Evolutionary conservation across 2,797 vertebrate species (phyloP), one percentile per base, ranked within the genome.

Genomic region (Pagetopsis macropterus): DNA sequence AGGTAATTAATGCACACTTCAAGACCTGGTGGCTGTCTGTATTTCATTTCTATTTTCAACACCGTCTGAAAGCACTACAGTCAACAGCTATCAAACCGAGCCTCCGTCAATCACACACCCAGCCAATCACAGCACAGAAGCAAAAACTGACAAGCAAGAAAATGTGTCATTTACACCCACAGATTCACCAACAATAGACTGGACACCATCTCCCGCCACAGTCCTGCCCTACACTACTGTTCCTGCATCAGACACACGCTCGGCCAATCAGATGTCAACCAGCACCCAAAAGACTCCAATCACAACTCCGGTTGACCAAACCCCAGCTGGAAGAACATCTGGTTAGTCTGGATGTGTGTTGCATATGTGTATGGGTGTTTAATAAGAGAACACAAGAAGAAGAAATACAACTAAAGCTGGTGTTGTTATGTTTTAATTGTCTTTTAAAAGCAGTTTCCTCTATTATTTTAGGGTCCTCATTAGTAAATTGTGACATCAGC

Each of bases 401-500:
- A 17, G 9, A 75, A 70, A 43, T 12, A 52, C 19, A 17, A 2
- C 3, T 23, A 15, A 48, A 51, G 5, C 1, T 5, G 31, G n/a
- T 15, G 5, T 27, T 27, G 27, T 37, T 37, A 37, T 37, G 33
- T 37, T 37, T 37, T 37, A 6, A 37, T 37, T 9, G 6, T 9
- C 4, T 62, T 54, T 37, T 37, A 41, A 73, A 41, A 2, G 0
- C 1, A 2, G 4, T 58, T 65, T 59, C 16, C 6, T 37, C 5
- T 61, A 1, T 56, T 65, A 12, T 68, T 66, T 61, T 54, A 92
- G 88, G 56, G 7, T 60, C 69, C 7, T 11, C 65, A 1, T 9
- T 51, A 9, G 16, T 81, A 27, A 82, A 76, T 13, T 94, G 93
- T 81, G 19, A 85, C 73, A 65, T 89, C 72, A 78, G 65, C 9